Conservation (phyloP, 2,797 vertebrate species). For the Diglossa cyanea region DNA sequence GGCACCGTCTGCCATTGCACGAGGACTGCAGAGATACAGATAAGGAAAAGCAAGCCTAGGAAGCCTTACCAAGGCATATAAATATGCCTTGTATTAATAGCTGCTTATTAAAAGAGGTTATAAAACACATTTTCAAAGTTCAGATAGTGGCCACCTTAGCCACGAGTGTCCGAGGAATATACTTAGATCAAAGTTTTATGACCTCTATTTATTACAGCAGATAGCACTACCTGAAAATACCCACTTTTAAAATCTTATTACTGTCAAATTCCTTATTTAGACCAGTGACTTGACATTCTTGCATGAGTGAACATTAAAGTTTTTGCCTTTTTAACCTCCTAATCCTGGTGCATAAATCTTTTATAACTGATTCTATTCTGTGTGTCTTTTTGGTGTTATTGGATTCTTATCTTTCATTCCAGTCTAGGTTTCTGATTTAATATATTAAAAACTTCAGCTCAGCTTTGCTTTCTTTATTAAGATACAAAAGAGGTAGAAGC, state of each 20-base stretch:
- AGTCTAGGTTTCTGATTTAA: constrained; percentile 54
- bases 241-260: constrained; percentile 70
- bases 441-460: constrained; percentile 32
- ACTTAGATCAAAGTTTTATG: constrained; percentile 62
- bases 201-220: constrained; percentile 66
- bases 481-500: not conserved
- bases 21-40: constrained; percentile 6
- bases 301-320: constrained; percentile 66
- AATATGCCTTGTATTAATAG: constrained; percentile 32
- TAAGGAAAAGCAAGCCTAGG: not conserved
- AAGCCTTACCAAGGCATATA: not conserved
- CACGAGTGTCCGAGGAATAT: constrained; percentile 22
- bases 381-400: constrained; percentile 61
- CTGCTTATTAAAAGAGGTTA: constrained; percentile 55
- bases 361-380: constrained; percentile 66
- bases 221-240: constrained; percentile 57
- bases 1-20: not conserved
- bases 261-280: constrained; percentile 68
- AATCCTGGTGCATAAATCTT: constrained; percentile 71
- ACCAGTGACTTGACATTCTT: constrained; percentile 69
- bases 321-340: constrained; percentile 75
- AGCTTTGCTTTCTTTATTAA: constrained; percentile 25
- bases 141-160: constrained; percentile 3
- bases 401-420: constrained; percentile 70
- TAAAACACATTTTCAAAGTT: constrained; percentile 55